A percentile compares a stretch with the other conserved stretches of the same genome.
phyloP scores from a whole-genome alignment of 1,140 invertebrate species.

The Leptoteleia sp. region DNA sequence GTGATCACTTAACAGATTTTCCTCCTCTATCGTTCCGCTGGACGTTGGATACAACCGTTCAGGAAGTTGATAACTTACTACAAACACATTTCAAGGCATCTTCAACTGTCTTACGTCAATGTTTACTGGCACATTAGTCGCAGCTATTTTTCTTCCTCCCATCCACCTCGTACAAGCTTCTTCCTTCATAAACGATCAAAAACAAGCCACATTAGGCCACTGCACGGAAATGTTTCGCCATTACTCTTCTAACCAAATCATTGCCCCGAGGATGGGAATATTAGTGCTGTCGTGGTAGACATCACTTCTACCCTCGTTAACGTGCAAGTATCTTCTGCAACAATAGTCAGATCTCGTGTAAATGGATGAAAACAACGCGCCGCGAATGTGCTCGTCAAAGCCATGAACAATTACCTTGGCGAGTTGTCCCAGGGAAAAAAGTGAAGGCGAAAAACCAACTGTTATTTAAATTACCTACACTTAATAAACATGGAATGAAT shows the following conservation, averaged over 20 bases:
- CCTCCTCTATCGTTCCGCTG: conserved; percentile 25
- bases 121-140: conserved; percentile 65
- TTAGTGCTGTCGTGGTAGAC: background rate
- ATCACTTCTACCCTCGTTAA: conserved; percentile 23
- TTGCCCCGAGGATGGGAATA: no score
- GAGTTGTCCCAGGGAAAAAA: no score
- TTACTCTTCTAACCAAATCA: conserved; percentile 20
- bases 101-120: conserved; percentile 54
- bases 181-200: conserved; percentile 20
- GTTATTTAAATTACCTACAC: no score
- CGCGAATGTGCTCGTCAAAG: no score
- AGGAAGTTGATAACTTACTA: conserved; percentile 66
- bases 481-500: no score
- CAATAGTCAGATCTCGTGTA: no score
- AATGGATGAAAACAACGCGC: no score
- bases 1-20: conserved; percentile 65
- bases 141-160: conserved; percentile 14
- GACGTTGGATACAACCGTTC: conserved; percentile 20
- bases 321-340: no score
- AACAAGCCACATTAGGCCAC: conserved; percentile 57
- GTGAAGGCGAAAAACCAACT: no score
- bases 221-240: conserved; percentile 27
- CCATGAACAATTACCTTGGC: no score
- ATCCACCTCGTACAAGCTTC: conserved; percentile 2
- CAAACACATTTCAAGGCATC: conserved; percentile 21